Base-by-base conservation (phyloP, 2,888 invertebrate species). In the Epinotia ramella region DNA sequence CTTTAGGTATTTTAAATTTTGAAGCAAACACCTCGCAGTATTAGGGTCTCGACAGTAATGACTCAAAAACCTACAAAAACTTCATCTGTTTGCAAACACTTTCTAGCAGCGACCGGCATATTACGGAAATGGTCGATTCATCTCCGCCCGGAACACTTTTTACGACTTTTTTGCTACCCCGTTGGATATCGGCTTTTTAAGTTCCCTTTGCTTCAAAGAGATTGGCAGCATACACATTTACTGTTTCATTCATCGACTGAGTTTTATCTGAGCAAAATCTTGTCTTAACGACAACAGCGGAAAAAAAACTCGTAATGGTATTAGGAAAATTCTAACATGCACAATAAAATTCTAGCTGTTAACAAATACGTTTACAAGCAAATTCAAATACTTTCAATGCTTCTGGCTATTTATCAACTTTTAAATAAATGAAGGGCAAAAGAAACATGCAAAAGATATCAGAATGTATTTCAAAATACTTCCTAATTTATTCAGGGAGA, bases 41-140 rank as follows among this genome's bases (percentile, higher is more conserved):
- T 18, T 57, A 40, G 40, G 9, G 46, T 33, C 18, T n/a, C 53
- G 44, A 28, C 44, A 56, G 60, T 65, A 40, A 53, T 7, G 24
- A 70, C 53, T 70, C 24, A 60, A 65, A 75, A 75, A 66, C 70
- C 40, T 70, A 60, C 65, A 75, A 70, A 28, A 75, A 75, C 60
- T 70, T 70, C 44, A 60, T 53, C 65, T 40, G 59, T 75, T 66
- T 60, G 65, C 64, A 65, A 65, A 60, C 65, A 65, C 49, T 70
- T 74, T 70, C 59, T 33, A 57, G 70, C 44, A 70, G 20, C 65
- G 40, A 24, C 53, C n/a, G 28, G 62, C 64, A 64, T 69, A 74
- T 74, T 69, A 65, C 64, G 74, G 75, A 75, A 75, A 75, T 66
- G 24, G 65, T 49, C 65, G 64, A 71, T 60, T 70, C 60, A 65